These are phyloP conservation scores for Sphenodon punctatus DNA, from an alignment of 2,797 vertebrate genomes.

Conservation along the genomic window DNA sequence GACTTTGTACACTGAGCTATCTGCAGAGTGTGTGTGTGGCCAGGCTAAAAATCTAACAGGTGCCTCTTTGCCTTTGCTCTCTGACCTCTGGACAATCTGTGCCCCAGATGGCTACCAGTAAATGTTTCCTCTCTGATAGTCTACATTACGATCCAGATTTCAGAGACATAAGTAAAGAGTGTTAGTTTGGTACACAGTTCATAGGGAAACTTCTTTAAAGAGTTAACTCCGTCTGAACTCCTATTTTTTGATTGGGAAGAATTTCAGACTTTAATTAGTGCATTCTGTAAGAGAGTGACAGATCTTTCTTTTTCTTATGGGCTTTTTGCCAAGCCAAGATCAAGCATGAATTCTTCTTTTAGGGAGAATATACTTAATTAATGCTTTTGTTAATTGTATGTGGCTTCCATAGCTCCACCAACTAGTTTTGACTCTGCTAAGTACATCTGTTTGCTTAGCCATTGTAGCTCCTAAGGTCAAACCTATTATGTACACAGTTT, in stretches of 20 bases:
- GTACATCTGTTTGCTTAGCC: conserved; percentile 1
- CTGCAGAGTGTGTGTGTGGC: not conserved
- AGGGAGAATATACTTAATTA: conserved; percentile 71
- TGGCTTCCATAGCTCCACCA: conserved; percentile 36
- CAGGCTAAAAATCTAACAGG: not conserved
- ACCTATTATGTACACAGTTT: not conserved
- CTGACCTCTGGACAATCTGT: not conserved
- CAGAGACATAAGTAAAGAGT: conserved; percentile 33
- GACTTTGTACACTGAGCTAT: not conserved
- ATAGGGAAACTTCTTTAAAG: conserved; percentile 59
- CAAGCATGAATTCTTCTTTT: conserved; percentile 54
- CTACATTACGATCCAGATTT: conserved; percentile 40
- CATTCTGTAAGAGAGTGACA: conserved; percentile 69
- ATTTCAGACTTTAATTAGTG: conserved; percentile 76
- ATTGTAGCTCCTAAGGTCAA: conserved; percentile 26
- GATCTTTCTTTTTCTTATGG: conserved; percentile 60
- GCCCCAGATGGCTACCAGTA: not conserved
- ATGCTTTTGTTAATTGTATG: conserved; percentile 61
- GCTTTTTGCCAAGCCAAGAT: conserved; percentile 63
- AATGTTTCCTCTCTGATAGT: conserved; percentile 15
- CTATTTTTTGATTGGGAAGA: conserved; percentile 57
- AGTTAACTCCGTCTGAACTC: conserved; percentile 64
- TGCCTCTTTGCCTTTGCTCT: not conserved
- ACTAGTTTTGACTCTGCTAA: conserved; percentile 33
- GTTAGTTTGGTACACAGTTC: conserved; percentile 51